Base-by-base conservation (phyloP, 2,888 invertebrate species). In the Coenonympha glycerion region DNA sequence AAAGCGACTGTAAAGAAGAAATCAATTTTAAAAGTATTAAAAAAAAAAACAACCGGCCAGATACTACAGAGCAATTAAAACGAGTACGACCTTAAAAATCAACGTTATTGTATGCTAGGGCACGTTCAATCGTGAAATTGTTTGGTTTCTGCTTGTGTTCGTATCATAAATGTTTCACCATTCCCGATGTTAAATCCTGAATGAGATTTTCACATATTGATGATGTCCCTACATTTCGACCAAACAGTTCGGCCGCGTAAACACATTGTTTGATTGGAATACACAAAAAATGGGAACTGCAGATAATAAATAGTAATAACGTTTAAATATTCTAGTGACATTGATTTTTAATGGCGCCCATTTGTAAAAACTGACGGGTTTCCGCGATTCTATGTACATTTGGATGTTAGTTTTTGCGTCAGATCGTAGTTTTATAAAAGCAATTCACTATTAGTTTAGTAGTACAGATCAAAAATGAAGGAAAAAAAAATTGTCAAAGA, bases 161-260 rank as follows among this genome's bases (percentile, higher is more conserved):
- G 65, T 68, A 65, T 66, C 64, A 68, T 79, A 75, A 79, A 80
- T 79, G 75, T 79, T 79, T 73, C 63, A 76, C 66, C 64, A 75
- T 69, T 66, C 61, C 61, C 71, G 63, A 68, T 68, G 71, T 68
- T 68, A 70, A 73, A 73, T 68, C 63, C 67, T 66, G 73, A 76
- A 80, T 76, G 78, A 78, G 75, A 76, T 79, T 79, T 81, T 80
- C 77, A 78, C 72, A 75, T 79, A 80, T 82, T 81, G 76, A 80
- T 79, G 76, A 79, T 79, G 76, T 76, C 74, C 73, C 71, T 71
- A 71, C 71, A 76, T 73, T 73, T 69, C 73, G 73, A 71, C 65
- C 74, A 74, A 80, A 83, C 75, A 79, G 73, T 71, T 66, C 65
- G 61, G 60, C 65, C 68, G 57, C 61, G 69, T 66, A 67, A 69